Evolutionary conservation across 2,113 vertebrate genomes (phyloP), one percentile per base, ranked within the genome.

Genomic region (Boulengeromyrus knoepffleri): DNA sequence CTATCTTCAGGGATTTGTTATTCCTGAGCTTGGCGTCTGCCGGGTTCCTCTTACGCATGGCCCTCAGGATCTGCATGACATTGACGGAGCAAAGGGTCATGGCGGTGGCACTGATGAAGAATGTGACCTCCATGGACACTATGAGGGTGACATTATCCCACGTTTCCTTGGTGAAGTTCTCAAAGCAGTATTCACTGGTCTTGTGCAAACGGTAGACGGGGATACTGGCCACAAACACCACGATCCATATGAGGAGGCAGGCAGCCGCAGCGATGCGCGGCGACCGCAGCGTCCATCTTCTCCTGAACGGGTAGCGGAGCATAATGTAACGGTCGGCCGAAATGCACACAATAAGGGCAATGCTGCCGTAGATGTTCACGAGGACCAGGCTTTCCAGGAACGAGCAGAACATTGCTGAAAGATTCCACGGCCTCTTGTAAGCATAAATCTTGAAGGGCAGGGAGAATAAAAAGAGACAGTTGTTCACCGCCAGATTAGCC

Each of bases 311-410:
- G 46, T 94, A 91, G 3, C 0, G 80, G 47, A 97, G 92, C 0
- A 92, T 87, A 0, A 96, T 74, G 90, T 94, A 96, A 3, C 95
- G 93, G 62, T 96, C 95, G 4, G 93, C 88, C 0, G 95, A 94
- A 86, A 96, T 96, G 91, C 95, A 95, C 13, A 94, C 91, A 0
- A 94, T 95, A 91, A 96, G 93, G 80, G 95, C 91, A 88, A 96
- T 96, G 89, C 96, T 96, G 27, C 96, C 95, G 0, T 97, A 97
- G 92, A 95, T 95, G 90, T 97, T 97, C 9, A 95, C 93, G 74
- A 96, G 96, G 56, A 95, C 94, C 88, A 97, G 92, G 10, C 95
- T 96, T 89, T 96, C 96, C 91, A 97, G 90, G 56, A 91, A 92
- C 3, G 92, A 94, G 87, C 96, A 97, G 93, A 96, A 94, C 12